Evolutionary conservation across 2,888 invertebrate genomes (phyloP), one percentile per base, ranked within the genome.

Genomic region (Ametastegia equiseti): DNA sequence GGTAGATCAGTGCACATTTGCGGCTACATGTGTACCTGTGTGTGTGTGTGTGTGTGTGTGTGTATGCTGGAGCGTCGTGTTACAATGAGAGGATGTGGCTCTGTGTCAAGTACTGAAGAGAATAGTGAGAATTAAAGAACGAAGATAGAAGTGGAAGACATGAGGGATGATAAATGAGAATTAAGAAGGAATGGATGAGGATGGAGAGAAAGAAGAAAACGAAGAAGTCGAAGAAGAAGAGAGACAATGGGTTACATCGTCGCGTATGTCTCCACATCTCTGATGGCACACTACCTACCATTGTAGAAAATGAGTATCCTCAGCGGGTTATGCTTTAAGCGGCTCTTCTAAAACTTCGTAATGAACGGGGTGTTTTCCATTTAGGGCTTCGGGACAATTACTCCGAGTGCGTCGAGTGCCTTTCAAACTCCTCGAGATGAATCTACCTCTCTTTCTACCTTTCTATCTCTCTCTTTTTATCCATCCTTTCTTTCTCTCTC

Each of bases 371-470:
- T 86, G 86, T 87, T 86, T 85, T 86, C 47, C 45, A 45, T 45
- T 42, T 30, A 45, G 19, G 11, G 36, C 23, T 67, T 36, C 36
- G 88, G 86, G 83, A 88, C 88, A 89, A 89, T 89, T 88, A 88
- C 84, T 86, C 86, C 88, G 86, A 88, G 89, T 88, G 90, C 90
- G 88, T 85, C 80, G 65, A 71, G 80, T 86, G 85, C 84, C 84
- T 87, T 80, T 86, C 86, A 84, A 67, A 42, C 19, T 67, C 13
- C 23, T 23, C 39, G 67, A 39, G 39, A 67, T 42, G 19, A 42
- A 67, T 67, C 67, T 23, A 23, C 2, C 60, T 7, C 7, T 3
- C n/a, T n/a, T n/a, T 54, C 54, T 19, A n/a, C 19, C 13, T 54
- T 1, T n/a, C 54, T 54, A 15, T 54, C 54, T 54, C 27, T 0